phyloP scores from a whole-genome alignment of 2,888 invertebrate species.

The Cerceris rybyensis region DNA sequence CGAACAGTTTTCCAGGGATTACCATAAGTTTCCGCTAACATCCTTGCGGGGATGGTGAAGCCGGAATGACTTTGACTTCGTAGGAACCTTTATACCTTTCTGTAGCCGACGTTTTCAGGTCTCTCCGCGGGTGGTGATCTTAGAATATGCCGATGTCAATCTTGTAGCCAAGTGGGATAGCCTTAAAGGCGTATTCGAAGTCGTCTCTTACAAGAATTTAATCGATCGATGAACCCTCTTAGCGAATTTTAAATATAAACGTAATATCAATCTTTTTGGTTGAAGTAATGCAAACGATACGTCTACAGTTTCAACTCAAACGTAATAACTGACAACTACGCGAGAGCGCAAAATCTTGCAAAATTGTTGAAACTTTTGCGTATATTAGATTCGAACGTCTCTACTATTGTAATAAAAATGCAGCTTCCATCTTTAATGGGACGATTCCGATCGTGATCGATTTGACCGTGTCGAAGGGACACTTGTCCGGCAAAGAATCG shows the following conservation, averaged over 20 bases:
- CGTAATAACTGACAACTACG: too few species aligned
- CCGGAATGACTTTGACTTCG: constrained; percentile 59
- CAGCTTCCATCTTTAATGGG: background rate
- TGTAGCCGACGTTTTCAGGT: constrained; percentile 71
- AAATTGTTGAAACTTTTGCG: too few species aligned
- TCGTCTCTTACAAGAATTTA: background rate
- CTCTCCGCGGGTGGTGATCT: constrained; percentile 72
- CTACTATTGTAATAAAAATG: background rate
- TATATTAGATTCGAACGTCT: background rate
- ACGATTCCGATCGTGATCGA: constrained; percentile 47
- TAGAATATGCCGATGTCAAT: constrained; percentile 77
- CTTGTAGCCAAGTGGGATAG: constrained; percentile 44
- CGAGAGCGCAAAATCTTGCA: too few species aligned
- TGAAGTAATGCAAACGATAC: too few species aligned
- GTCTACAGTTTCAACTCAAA: too few species aligned
- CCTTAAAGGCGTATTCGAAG: constrained; percentile 1
- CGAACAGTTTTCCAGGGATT: too few species aligned
- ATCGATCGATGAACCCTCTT: background rate
- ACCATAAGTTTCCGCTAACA: constrained; percentile 69
- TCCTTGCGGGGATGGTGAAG: constrained; percentile 59
- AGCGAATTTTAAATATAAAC: background rate
- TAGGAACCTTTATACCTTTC: constrained; percentile 46
- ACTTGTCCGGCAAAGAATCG: constrained; percentile 48
- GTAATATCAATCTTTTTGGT: background rate
- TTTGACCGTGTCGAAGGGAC: constrained; percentile 48